These are phyloP conservation scores for Conus betulinus DNA, from an alignment of 1,140 invertebrate species.

Conservation along the genomic window DNA sequence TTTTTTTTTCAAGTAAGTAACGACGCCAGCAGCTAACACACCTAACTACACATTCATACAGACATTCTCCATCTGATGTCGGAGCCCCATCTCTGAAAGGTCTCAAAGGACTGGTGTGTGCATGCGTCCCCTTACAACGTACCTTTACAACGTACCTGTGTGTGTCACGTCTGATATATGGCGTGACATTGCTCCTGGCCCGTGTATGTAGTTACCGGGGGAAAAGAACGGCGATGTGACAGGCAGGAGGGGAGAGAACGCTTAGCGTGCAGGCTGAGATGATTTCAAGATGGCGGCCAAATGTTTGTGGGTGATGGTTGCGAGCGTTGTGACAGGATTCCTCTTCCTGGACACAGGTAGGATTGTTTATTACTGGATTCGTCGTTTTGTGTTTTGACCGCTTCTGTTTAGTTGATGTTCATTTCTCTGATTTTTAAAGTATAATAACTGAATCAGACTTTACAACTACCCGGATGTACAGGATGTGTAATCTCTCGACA, in stretches of 20 bases:
- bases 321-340: neutral
- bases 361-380: too few species aligned
- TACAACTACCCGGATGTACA: too few species aligned
- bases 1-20: too few species aligned
- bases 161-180: conserved; percentile 6
- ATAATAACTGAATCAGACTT: too few species aligned
- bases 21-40: too few species aligned
- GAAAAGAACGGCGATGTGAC: neutral
- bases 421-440: too few species aligned
- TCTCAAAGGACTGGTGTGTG: neutral
- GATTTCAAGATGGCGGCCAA: conserved; percentile 12
- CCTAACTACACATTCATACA: too few species aligned
- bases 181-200: neutral
- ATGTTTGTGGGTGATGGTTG: neutral
- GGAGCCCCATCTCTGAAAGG: neutral
- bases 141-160: neutral
- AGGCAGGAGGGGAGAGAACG: neutral
- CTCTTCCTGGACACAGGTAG: neutral
- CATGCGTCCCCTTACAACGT: too few species aligned
- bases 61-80: neutral
- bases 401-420: too few species aligned
- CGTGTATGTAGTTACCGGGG: neutral
- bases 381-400: too few species aligned
- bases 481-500: too few species aligned
- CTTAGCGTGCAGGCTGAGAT: neutral